Evolutionary conservation across 1,140 invertebrate genomes (phyloP).

Genomic region (Triops cancriformis): DNA sequence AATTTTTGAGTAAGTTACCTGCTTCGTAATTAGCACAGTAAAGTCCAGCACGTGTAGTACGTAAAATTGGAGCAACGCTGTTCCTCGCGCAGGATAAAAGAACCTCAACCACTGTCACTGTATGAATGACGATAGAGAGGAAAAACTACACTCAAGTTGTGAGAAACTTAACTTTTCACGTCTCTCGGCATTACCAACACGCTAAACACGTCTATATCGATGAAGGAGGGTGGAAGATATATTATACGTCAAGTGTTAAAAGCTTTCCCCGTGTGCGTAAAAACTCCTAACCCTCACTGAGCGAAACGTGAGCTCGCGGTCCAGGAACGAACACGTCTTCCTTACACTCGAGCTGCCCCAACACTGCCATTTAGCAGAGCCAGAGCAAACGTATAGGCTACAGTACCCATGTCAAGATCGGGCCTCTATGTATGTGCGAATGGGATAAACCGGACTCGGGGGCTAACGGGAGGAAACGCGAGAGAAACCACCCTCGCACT

Average conservation of each 20-base stretch:
- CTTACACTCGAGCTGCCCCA: slow-evolving; percentile 3
- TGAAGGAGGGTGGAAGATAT: no score
- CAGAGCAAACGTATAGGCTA: neutral
- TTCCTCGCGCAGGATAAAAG: no score
- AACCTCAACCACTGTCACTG: no score
- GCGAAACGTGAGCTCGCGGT: neutral
- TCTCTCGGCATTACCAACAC: no score
- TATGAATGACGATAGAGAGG: no score
- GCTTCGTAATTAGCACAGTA: no score
- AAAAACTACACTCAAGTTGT: no score
- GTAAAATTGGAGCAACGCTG: no score
- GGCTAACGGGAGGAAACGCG: neutral
- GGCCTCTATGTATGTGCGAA: neutral
- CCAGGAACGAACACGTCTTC: neutral
- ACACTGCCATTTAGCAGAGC: neutral
- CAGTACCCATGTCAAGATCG: neutral
- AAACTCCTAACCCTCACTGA: neutral
- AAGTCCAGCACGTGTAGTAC: no score
- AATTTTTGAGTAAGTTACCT: no score
- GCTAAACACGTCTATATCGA: no score
- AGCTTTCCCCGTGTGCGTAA: neutral
- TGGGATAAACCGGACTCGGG: neutral
- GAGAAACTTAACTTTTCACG: no score
- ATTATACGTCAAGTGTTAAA: neutral
- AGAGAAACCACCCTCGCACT: neutral